Conservation (phyloP, 53 echinoderm and acorn worm species). For the Patiria pectinifera region DNA sequence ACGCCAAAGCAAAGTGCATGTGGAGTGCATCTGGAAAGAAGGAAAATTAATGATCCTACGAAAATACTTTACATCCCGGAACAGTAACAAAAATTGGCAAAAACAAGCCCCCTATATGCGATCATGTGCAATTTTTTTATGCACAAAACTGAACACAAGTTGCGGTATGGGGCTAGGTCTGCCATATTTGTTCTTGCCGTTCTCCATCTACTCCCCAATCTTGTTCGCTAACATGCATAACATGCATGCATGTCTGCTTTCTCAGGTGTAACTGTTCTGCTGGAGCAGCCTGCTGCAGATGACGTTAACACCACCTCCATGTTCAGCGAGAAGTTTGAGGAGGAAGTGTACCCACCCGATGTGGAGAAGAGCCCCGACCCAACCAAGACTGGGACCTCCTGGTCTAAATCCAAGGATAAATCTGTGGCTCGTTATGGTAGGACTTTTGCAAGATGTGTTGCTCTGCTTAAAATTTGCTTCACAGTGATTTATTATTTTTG, state of each 20-base stretch:
- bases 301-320: slow-evolving; percentile 51
- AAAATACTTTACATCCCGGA: no score
- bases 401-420: slow-evolving; percentile 39
- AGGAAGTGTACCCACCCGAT: slow-evolving; percentile 27
- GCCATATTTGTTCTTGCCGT: no score
- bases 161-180: no score
- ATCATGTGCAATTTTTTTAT: no score
- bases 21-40: no score
- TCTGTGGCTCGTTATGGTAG: slow-evolving; percentile 46
- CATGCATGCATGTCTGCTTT: background rate
- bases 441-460: background rate
- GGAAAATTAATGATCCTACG: no score
- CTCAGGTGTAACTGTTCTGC: slow-evolving; percentile 61
- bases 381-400: slow-evolving; percentile 47
- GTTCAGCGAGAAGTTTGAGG: slow-evolving; percentile 46
- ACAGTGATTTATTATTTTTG: background rate
- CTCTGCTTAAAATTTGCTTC: background rate
- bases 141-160: no score
- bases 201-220: no score
- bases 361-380: slow-evolving; percentile 32
- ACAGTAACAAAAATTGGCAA: no score
- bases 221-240: no score
- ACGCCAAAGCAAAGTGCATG: no score
- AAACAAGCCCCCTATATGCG: no score
- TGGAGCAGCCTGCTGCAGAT: slow-evolving; percentile 43